Conservation (phyloP, 2,113 vertebrate species). For the Dromiciops gliroides region DNA sequence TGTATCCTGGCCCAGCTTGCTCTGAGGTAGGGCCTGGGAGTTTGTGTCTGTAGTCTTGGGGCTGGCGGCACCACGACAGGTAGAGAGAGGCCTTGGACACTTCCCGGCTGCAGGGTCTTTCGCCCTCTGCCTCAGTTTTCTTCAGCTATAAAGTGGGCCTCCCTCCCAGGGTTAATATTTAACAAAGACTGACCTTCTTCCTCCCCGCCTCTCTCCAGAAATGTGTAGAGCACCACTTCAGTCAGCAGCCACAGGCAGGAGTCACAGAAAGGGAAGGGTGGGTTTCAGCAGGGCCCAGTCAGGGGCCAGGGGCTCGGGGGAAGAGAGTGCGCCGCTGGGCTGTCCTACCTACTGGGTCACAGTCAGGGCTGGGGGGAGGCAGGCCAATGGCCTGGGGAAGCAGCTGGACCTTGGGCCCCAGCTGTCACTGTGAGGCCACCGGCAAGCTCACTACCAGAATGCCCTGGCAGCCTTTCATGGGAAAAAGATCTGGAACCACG, state of each 20-base stretch:
- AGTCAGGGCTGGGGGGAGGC: not conserved
- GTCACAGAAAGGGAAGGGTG: no score
- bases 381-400: not conserved
- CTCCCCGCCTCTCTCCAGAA: not conserved
- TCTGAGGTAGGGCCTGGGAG: not conserved
- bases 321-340: no score
- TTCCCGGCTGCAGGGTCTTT: not conserved
- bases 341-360: not conserved
- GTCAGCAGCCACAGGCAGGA: not conserved
- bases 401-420: not conserved
- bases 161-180: not conserved
- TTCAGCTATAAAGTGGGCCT: not conserved
- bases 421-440: not conserved
- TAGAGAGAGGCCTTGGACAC: not conserved
- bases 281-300: not conserved
- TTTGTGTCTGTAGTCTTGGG: no score
- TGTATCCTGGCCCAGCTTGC: not conserved
- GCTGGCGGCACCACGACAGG: not conserved
- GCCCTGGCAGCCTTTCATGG: not conserved
- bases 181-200: not conserved
- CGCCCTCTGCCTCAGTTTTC: not conserved
- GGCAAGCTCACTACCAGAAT: not conserved
- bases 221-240: not conserved
- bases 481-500: not conserved
- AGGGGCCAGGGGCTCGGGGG: not conserved